Base-by-base conservation (phyloP, 1,140 invertebrate genomes). In the Drepana arcuata region DNA sequence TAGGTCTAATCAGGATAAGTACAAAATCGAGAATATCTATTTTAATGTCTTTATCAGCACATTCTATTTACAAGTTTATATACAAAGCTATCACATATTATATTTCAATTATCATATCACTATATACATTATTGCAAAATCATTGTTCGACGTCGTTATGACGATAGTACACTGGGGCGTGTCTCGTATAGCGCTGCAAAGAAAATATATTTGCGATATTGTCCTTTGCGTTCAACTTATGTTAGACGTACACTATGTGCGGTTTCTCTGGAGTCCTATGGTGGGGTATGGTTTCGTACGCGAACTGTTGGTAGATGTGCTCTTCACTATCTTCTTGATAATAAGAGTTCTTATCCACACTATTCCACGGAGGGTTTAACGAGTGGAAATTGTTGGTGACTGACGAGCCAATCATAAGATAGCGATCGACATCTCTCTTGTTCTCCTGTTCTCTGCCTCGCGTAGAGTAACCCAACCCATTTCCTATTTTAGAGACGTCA, bases 191-290 rank as follows among this genome's bases (percentile, higher is more conserved):
- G 48, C 39, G 48, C 43, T 53, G 59, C 48, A 68, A 60, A 50
- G 47, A 54, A 44, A 48, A 64, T 48, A 60, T 67, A 55, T 58
- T 50, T 42, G 48, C 39, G 45, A 65, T 49, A 69, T 60, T 62
- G 74, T 74, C 56, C 58, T 57, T 63, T 59, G 53, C 49, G 41
- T 40, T 62, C 67, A 70, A 59, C 55, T 65, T 75, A 61, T 72
- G 78, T 85, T 86, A 88, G 46, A 88, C 87, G 56, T 88, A 88
- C 66, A 88, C 87, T 82, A 88, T 87, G 64, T 88, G 86, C 31
- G 87, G 86, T 64, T 86, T 86, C 38, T 85, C 73, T 53, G 80
- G 83, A 41, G 83, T 82, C 50, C 80, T 69, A 43, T 84, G 79
- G 34, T 70, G 74, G 46, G 83, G 77, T 15, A 86, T 86, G 16